Conservation (phyloP, 2,113 vertebrate species). For the Speoplatyrhinus poulsoni region DNA sequence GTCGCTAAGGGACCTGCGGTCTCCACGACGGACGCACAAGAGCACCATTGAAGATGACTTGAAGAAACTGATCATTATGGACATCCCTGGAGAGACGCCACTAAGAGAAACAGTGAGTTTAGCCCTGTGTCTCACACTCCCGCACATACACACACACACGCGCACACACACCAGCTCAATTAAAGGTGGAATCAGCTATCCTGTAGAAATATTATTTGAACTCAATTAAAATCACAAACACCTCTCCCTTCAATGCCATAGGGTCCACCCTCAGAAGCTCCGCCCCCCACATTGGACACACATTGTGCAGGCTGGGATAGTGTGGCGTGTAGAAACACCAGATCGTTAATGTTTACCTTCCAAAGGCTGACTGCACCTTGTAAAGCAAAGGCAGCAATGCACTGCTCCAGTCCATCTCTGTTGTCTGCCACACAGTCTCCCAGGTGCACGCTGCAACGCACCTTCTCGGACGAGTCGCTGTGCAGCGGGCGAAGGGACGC, state of each 20-base stretch:
- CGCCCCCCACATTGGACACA: no score
- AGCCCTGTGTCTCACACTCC: not conserved
- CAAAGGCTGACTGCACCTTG: no score
- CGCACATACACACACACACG: not conserved
- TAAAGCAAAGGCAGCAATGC: no score
- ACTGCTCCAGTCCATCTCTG: constrained; percentile 15
- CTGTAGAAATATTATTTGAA: no score
- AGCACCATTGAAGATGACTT: constrained; percentile 92
- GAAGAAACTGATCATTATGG: constrained; percentile 94
- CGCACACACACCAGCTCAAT: not conserved
- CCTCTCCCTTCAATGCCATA: no score
- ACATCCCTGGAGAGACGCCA: constrained; percentile 75
- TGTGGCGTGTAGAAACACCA: no score
- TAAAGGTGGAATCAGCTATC: not conserved
- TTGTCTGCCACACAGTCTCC: constrained; percentile 71
- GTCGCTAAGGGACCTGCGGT: constrained; percentile 88
- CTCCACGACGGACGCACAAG: constrained; percentile 85
- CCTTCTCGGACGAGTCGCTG: constrained; percentile 89
- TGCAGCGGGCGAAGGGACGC: constrained; percentile 86
- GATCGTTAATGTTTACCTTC: no score
- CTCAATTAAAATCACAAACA: no score
- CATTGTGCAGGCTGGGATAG: no score
- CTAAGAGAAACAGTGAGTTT: constrained; percentile 75
- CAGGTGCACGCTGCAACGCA: constrained; percentile 84
- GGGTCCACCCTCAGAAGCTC: no score